Conservation (phyloP, 2,888 invertebrate genomes). For the Coelopa pilipes region DNA sequence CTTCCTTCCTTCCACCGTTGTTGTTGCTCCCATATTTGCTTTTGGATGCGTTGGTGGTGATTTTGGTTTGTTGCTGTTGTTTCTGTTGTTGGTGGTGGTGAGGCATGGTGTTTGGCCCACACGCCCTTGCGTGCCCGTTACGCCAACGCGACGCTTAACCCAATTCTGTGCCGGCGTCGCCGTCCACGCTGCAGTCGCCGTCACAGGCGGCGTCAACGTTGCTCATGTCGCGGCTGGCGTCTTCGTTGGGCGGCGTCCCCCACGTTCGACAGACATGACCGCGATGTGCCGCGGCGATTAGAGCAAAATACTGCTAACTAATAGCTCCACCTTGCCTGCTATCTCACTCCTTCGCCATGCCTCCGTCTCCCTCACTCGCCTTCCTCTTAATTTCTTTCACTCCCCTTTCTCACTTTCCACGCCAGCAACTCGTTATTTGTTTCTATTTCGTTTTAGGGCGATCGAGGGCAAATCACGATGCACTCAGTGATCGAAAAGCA, state of each 20-base stretch:
- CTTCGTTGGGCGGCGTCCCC: too few relatives aligned
- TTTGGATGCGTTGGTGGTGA: not conserved
- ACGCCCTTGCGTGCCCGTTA: conserved; percentile 14
- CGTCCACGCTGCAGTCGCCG: too few relatives aligned
- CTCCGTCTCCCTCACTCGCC: not conserved
- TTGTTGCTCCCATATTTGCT: not conserved
- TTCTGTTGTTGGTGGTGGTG: too few relatives aligned
- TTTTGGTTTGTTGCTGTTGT: not conserved
- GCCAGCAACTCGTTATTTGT: not conserved
- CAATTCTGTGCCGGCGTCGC: conserved; percentile 6
- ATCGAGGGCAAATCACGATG: not conserved
- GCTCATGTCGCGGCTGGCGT: too few relatives aligned
- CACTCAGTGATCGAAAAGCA: conserved; percentile 27
- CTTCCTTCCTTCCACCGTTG: not conserved
- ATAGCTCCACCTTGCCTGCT: too few relatives aligned
- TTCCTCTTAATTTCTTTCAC: not conserved
- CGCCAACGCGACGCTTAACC: conserved; percentile 34
- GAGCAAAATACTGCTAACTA: not conserved
- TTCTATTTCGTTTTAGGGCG: not conserved
- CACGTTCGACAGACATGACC: not conserved
- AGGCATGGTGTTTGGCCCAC: not conserved
- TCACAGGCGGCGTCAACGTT: too few relatives aligned
- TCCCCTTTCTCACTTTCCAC: not conserved
- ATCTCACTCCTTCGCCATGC: too few relatives aligned
- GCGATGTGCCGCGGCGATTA: not conserved